Base-by-base conservation (phyloP, 2,888 invertebrate genomes). In the Auanema sp. region DNA sequence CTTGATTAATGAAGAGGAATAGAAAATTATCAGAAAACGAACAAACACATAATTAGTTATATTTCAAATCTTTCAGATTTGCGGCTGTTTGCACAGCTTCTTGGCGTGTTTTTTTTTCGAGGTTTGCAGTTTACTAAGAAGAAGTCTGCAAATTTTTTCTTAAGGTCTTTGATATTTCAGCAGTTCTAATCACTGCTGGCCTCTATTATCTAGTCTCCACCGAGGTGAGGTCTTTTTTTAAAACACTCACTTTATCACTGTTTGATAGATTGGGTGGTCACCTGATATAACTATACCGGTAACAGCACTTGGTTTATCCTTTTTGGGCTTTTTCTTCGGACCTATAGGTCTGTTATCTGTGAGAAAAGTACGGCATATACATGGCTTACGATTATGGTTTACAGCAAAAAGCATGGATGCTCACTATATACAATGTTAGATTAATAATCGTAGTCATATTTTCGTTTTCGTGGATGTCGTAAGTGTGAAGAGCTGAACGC, bases 61-160 rank as follows among this genome's bases (percentile, higher is more conserved):
- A 33, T 33, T 8, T 33, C 8, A 33, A 3, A 33, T 33, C 33
- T 49, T 55, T 42, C 47, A 60, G 60, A 40, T 60, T 24, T 60
- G 60, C 33, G 53, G 53, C 25, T 60, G 60, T 33, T 50, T 60
- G n/a, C 60, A 53, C 16, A 60, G 60, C 33, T 60, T 60, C 55
- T 40, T 60, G 18, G 60, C 60, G 33, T 60, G 60, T 25, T 44
- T 60, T 47, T 43, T 60, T 50, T 60, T 60, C 55, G 54, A 60
- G 41, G 52, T 59, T 47, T 47, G 47, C 4, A 18, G 21, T 47
- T 16, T 5, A 47, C 21, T 47, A 10, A 8, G 6, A 47, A 5
- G 47, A 5, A 18, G 16, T 21, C 21, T 18, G 16, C 21, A 47
- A 47, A 47, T 6, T 47, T 16, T 47, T 47, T 47, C 47, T 18